Evolutionary conservation across 2,113 vertebrate genomes (phyloP).

Genomic region (Climacteris rufus): DNA sequence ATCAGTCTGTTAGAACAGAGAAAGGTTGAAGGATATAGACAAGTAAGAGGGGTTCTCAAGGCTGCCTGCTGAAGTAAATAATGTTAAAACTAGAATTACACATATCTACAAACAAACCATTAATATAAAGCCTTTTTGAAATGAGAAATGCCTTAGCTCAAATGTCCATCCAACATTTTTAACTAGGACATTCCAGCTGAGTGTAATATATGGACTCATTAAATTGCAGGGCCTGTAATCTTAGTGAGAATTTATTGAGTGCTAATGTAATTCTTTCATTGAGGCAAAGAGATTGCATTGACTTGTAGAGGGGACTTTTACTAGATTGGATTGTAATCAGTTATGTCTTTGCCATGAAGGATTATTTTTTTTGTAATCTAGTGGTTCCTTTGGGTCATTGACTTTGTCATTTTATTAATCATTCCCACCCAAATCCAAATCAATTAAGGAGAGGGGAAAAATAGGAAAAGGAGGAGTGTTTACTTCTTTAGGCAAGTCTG

Average conservation of each 20-base stretch:
- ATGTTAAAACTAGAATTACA: not conserved
- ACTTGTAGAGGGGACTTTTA: conserved; percentile 73
- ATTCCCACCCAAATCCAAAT: conserved; percentile 43
- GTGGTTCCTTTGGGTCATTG: conserved; percentile 67
- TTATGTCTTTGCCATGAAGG: conserved; percentile 70
- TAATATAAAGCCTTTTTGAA: not conserved
- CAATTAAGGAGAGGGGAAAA: not conserved
- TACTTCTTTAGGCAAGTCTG: not conserved
- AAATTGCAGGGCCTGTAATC: conserved; percentile 75
- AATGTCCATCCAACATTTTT: conserved; percentile 65
- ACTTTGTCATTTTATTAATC: conserved; percentile 75
- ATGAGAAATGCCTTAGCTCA: conserved; percentile 49
- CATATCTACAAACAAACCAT: conserved; percentile 2
- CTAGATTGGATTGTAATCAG: conserved; percentile 82
- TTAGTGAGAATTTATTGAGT: conserved; percentile 77
- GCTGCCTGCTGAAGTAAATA: not conserved
- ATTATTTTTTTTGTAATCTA: conserved; percentile 67
- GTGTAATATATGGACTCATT: conserved; percentile 74
- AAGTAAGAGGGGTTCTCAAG: not conserved
- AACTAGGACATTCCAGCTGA: conserved; percentile 60
- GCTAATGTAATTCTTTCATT: conserved; percentile 78
- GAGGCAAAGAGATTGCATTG: conserved; percentile 75
- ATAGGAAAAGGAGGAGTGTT: not conserved
- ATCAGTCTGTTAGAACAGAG: not conserved
- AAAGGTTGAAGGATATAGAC: not conserved